Evolutionary conservation across 2,797 vertebrate species (phyloP).

Genomic region (Sciurus vulgaris): DNA sequence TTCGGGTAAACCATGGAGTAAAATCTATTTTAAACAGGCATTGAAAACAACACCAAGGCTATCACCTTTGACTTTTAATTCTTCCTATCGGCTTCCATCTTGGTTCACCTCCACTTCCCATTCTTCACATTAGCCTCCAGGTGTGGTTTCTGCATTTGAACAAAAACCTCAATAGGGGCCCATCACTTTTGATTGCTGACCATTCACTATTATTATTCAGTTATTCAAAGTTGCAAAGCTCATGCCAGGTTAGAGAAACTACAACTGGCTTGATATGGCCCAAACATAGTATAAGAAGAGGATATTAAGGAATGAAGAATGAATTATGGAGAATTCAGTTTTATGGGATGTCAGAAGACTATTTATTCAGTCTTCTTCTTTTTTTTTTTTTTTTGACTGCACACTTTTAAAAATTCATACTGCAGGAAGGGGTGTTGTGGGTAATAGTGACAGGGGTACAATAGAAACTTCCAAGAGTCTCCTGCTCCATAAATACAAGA

Average conservation of each 20-base stretch:
- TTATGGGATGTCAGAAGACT: background rate
- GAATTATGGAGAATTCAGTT: background rate
- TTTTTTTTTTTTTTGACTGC: background rate
- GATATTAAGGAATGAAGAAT: background rate
- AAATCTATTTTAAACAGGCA: too few relatives aligned
- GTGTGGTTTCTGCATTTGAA: too few relatives aligned
- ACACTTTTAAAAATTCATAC: background rate
- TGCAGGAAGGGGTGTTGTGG: fast-evolving
- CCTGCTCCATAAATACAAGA: background rate
- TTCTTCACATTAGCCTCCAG: too few relatives aligned
- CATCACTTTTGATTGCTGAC: too few relatives aligned
- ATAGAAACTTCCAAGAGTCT: background rate
- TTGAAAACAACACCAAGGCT: too few relatives aligned
- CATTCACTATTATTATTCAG: too few relatives aligned
- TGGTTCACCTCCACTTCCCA: too few relatives aligned
- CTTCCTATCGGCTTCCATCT: too few relatives aligned
- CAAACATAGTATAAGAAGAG: too few relatives aligned
- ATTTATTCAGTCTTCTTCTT: background rate
- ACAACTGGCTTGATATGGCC: background rate
- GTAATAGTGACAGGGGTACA: background rate
- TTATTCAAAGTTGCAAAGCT: background rate
- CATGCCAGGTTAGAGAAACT: background rate
- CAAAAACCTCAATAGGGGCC: too few relatives aligned
- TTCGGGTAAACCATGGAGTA: too few relatives aligned
- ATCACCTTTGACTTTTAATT: too few relatives aligned